These are phyloP conservation scores for Poeciliopsis occidentalis DNA, from an alignment of 2,113 vertebrate genomes.

Conservation along the genomic window DNA sequence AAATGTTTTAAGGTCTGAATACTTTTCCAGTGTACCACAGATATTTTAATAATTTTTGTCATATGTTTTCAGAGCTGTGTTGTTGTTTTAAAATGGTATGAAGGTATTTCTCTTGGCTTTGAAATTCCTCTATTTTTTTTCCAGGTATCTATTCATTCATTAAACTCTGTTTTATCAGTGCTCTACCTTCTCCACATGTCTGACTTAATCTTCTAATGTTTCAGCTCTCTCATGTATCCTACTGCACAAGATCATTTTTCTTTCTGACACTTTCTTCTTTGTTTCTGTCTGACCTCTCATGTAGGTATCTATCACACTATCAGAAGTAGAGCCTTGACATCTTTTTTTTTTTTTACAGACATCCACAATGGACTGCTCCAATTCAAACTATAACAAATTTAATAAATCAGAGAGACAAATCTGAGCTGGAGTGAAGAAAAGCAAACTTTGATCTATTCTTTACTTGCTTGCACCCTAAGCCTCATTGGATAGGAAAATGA, in stretches of 20 bases:
- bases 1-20: background rate
- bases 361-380: slow-evolving; percentile 37
- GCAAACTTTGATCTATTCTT: slow-evolving; percentile 37
- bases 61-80: background rate
- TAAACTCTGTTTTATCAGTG: slow-evolving; percentile 29
- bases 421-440: slow-evolving; percentile 50
- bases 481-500: slow-evolving; percentile 14
- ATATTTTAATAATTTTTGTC: background rate
- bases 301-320: slow-evolving; percentile 63
- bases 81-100: background rate
- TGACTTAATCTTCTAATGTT: slow-evolving; percentile 25
- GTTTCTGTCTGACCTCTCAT: slow-evolving; percentile 59
- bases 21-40: background rate
- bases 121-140: background rate
- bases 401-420: slow-evolving; percentile 69
- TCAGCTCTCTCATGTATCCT: slow-evolving; percentile 8
- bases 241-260: slow-evolving; percentile 28
- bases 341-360: slow-evolving; percentile 18
- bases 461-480: slow-evolving; percentile 46
- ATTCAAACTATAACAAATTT: slow-evolving; percentile 61
- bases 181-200: slow-evolving; percentile 15
- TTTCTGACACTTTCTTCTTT: slow-evolving; percentile 39
- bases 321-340: slow-evolving; percentile 50
- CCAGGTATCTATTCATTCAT: background rate
- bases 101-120: background rate